phyloP scores from a whole-genome alignment of 2,113 vertebrate species.

The Clarias batrachus region DNA sequence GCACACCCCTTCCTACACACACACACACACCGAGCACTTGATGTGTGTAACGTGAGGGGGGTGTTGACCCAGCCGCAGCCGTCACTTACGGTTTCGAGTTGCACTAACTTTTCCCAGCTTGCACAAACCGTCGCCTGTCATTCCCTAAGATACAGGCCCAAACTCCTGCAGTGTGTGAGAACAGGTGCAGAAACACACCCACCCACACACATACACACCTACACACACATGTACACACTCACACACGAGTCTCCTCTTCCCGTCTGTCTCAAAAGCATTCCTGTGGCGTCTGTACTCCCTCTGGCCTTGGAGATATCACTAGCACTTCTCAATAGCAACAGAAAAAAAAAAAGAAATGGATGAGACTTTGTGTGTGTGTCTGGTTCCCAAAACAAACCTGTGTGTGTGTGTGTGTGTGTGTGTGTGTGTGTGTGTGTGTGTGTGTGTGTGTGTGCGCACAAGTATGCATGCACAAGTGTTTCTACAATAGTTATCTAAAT shows the following conservation, averaged over 20 bases:
- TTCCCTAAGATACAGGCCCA: conserved; percentile 53
- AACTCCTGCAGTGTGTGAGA: conserved; percentile 66
- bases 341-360: conserved; percentile 20
- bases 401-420: neutral
- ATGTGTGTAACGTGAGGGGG: conserved; percentile 61
- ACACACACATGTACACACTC: conserved; percentile 28
- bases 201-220: conserved; percentile 22
- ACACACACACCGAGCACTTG: conserved; percentile 47
- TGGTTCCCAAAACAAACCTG: neutral
- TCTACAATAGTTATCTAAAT: too few relatives aligned
- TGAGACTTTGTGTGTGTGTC: neutral
- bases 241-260: conserved; percentile 39
- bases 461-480: neutral
- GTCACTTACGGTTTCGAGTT: conserved; percentile 71
- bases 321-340: conserved; percentile 23
- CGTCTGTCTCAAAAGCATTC: conserved; percentile 53
- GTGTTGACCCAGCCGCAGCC: conserved; percentile 73
- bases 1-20: neutral
- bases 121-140: conserved; percentile 57
- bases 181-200: conserved; percentile 67
- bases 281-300: conserved; percentile 38
- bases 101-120: conserved; percentile 28
- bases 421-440: neutral
- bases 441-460: neutral
- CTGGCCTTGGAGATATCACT: conserved; percentile 42